A percentile compares a stretch with the other conserved stretches of the same genome.
Conservation (phyloP, 1,140 invertebrate genomes). For the Semibalanus balanoides region DNA sequence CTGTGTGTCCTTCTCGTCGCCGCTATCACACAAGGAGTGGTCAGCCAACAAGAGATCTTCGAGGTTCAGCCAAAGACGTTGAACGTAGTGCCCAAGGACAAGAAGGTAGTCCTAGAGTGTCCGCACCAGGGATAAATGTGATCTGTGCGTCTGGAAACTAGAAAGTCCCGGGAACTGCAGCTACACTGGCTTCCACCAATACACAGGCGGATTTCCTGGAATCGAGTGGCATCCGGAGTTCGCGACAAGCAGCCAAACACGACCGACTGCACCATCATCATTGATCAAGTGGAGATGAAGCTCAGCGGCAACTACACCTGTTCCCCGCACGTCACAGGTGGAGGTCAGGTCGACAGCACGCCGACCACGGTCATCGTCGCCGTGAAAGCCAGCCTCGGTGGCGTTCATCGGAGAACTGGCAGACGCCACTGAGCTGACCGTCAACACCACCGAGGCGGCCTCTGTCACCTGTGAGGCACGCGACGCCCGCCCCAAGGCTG, state of each 20-base stretch:
- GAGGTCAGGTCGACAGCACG: not conserved
- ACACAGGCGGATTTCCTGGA: too few species aligned
- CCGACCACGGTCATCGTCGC: not conserved
- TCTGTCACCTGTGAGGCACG: not conserved
- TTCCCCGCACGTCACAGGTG: not conserved
- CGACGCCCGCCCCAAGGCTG: not conserved
- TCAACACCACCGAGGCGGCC: not conserved
- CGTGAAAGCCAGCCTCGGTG: not conserved
- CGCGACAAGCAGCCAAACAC: not conserved
- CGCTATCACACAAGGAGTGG: too few species aligned
- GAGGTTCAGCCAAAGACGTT: too few species aligned
- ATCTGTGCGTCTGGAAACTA: too few species aligned
- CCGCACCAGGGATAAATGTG: too few species aligned
- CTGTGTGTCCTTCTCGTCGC: too few species aligned
- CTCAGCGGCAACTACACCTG: not conserved
- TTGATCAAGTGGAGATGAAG: not conserved
- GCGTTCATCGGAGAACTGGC: not conserved
- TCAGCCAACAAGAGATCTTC: too few species aligned
- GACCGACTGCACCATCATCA: conserved; percentile 1
- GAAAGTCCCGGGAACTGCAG: too few species aligned
- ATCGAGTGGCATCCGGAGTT: not conserved
- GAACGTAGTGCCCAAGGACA: too few species aligned
- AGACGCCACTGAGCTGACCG: not conserved
- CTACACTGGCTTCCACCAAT: too few species aligned
- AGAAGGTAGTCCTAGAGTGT: too few species aligned